Evolutionary conservation across 2,888 invertebrate species (phyloP), one percentile per base, ranked within the genome.

Genomic region (Anagyrus pseudococci): DNA sequence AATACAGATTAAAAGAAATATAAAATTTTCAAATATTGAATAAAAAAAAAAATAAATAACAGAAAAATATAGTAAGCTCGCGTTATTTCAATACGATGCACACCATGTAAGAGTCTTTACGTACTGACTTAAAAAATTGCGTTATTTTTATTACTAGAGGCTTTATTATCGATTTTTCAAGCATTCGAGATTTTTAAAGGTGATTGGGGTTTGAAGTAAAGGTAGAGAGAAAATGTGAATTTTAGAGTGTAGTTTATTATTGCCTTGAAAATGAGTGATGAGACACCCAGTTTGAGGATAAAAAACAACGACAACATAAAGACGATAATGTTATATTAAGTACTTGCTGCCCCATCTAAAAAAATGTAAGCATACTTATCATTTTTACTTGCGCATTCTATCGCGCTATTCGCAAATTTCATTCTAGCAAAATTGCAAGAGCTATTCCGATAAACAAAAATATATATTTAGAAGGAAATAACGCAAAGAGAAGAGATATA

Each of bases 201-300:
- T 41, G 44, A 66, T 22, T 20, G 37, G n/a, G 4, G 37, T 40
- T 25, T 20, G 20, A 57, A 44, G 19, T 26, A 55, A 7, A 47
- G 50, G 10, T 13, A 46, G 41, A 20, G 22, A 53, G 46, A 26
- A 48, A 3, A 47, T 48, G 37, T n/a, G 47, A 55, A 58, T 62
- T 41, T 64, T 62, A 67, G 64, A 62, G 54, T 67, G 64, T 67
- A 62, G 62, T 67, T 66, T 68, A 67, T 58, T 62, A 65, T 67
- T 68, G 67, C 66, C 67, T 67, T 66, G 64, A 64, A 37, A 64
- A 57, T 67, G 64, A 65, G 67, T 64, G 62, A 63, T 62, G 55
- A 65, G 64, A 55, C n/a, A n/a, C 26, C 55, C 62, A 52, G 48
- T 53, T 47, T 37, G 13, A 49, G 56, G 50, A 67, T 41, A 46